Conservation (phyloP, 1,140 invertebrate species). For the Ooceraea biroi region DNA sequence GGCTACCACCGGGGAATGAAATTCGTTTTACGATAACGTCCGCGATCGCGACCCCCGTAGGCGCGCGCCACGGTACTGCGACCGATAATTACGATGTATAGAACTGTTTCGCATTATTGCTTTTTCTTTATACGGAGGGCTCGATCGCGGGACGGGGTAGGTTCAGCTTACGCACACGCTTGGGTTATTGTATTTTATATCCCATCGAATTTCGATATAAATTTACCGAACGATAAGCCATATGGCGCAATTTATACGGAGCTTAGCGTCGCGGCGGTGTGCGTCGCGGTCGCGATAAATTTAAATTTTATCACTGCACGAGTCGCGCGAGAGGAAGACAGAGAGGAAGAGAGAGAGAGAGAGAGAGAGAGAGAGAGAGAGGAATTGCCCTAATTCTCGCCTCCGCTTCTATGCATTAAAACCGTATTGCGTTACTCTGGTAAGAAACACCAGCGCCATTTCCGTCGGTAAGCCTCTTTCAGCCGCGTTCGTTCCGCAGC, state of each 20-base stretch:
- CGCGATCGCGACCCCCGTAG: not conserved
- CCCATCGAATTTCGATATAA: conserved; percentile 17
- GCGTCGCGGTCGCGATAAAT: conserved; percentile 55
- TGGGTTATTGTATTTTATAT: conserved; percentile 30
- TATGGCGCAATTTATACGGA: conserved; percentile 39
- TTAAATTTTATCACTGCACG: conserved; percentile 56
- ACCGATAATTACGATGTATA: conserved; percentile 1
- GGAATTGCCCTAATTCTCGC: conserved; percentile 48
- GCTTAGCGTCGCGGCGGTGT: not conserved
- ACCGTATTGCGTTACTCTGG: conserved; percentile 42
- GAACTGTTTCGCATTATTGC: conserved; percentile 12
- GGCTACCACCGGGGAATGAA: not conserved
- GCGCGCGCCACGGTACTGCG: not conserved
- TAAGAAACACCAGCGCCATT: conserved; percentile 59
- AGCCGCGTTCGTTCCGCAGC: conserved; percentile 33
- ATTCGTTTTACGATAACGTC: conserved; percentile 29
- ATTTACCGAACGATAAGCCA: conserved; percentile 40
- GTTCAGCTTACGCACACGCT: not conserved
- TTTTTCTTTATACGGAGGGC: not conserved
- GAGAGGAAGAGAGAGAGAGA: too few relatives aligned
- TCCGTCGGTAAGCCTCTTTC: conserved; percentile 23
- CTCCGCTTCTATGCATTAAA: conserved; percentile 38
- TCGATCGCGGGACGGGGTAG: not conserved
- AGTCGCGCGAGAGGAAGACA: not conserved
- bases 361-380: not conserved